Base-by-base conservation (phyloP, 2,797 vertebrate species). In the Garrulus glandarius region DNA sequence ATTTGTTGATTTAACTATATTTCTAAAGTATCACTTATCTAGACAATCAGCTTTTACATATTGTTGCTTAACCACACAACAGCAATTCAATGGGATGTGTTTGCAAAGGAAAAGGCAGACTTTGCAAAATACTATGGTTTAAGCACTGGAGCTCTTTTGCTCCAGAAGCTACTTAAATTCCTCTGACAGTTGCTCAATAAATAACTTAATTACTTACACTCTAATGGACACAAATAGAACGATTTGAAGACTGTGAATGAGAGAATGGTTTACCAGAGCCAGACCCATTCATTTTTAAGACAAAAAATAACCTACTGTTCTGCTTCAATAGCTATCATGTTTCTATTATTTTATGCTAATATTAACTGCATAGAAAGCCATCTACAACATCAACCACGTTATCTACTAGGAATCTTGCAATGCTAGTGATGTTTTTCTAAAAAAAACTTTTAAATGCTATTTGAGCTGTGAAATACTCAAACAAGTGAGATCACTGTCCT, bases 151-250 rank as follows among this genome's bases (percentile, higher is more conserved):
- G 60, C 22, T 43, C 22, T 60, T 87, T 81, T 82, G 32, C 47
- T 65, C 52, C 44, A 87, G 87, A 87, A 88, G 52, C 77, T 75
- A 76, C 83, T 94, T 85, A 79, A 70, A 95, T 70, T 88, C 70
- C 64, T 89, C 86, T 80, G 94, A 80, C 70, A 95, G 85, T 46
- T 90, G 74, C 68, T 95, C 95, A 96, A 91, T 83, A 96, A 96
- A 96, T 97, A 96, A 94, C 88, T 74, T 57, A 56, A 95, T 97
- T 95, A 95, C 34, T 96, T 91, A 84, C 86, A 96, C 94, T 84
- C 92, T 50, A 63, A 80, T 44, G 81, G 78, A 81, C 67, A 87
- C 49, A 89, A 93, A 96, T 80, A 92, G 84, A 95, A 77, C 80
- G 83, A 83, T 86, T 53, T 87, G 61, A 94, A 87, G 83, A 80